Evolutionary conservation across 2,888 invertebrate species (phyloP).

Genomic region (Epiblema foenella): DNA sequence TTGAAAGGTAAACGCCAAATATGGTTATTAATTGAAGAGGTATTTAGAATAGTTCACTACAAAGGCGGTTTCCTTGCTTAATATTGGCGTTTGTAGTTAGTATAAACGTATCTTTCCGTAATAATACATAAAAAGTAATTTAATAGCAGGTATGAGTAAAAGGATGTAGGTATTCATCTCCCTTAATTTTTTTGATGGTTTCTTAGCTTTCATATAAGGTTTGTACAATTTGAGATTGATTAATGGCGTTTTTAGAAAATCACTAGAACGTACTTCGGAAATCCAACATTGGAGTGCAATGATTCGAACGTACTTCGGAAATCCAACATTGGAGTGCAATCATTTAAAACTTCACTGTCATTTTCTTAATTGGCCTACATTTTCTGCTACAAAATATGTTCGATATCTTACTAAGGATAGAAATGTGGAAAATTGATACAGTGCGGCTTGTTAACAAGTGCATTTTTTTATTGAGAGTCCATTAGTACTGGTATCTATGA

Average conservation of each 20-base stretch:
- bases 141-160: constrained; percentile 8
- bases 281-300: too few species aligned
- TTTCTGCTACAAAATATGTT: constrained; percentile 48
- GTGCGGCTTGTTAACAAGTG: constrained; percentile 3
- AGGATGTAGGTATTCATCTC: neutral
- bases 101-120: constrained; percentile 17
- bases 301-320: constrained; percentile 51
- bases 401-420: constrained; percentile 41
- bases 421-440: constrained; percentile 29
- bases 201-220: constrained; percentile 15
- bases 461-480: constrained; percentile 15
- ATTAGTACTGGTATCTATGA: constrained; percentile 15
- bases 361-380: constrained; percentile 67
- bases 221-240: constrained; percentile 53
- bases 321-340: too few species aligned
- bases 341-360: constrained; percentile 55
- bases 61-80: neutral
- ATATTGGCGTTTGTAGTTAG: neutral
- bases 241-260: constrained; percentile 53
- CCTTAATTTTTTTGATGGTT: neutral
- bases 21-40: constrained; percentile 1
- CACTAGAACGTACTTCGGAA: constrained; percentile 49
- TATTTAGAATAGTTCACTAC: neutral
- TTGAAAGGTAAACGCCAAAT: constrained; percentile 1
- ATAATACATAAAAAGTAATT: constrained; percentile 12